A percentile compares a stretch with the other conserved stretches of the same genome.
These are phyloP conservation scores for Henricia sp. DNA, from an alignment of 53 echinoderm and acorn worm genomes.

Conservation along the genomic window DNA sequence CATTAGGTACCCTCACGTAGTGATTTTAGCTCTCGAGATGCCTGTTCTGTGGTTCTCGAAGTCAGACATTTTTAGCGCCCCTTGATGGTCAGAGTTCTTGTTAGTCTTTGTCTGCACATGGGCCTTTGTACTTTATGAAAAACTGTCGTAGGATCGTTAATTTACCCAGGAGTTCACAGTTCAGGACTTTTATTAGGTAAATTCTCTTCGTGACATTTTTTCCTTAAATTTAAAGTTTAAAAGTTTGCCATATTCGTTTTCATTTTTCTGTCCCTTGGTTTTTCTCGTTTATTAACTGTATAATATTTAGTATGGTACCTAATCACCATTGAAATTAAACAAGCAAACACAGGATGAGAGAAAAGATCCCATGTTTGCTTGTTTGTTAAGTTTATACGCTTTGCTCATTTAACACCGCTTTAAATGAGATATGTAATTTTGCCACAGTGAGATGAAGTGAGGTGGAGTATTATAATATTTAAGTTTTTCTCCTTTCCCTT, in stretches of 20 bases:
- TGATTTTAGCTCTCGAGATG: constrained; percentile 44
- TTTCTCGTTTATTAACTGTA: neutral
- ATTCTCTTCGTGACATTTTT: neutral
- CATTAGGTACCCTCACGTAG: constrained; percentile 38
- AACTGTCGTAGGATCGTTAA: neutral
- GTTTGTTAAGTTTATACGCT: no score
- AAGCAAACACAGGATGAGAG: neutral
- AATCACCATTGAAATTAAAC: no score
- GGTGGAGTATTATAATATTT: no score
- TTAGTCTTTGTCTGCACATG: constrained; percentile 23
- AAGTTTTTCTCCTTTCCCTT: no score
- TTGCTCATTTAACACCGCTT: no score
- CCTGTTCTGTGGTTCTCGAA: constrained; percentile 22
- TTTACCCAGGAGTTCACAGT: neutral
- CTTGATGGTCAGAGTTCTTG: constrained; percentile 35
- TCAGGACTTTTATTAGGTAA: neutral
- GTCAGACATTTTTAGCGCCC: constrained; percentile 25
- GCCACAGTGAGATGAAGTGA: no score
- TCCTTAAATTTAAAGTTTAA: no score
- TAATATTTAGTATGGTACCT: neutral
- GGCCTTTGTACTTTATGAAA: neutral
- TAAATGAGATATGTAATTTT: no score
- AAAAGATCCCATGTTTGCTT: neutral
- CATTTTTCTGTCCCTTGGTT: neutral
- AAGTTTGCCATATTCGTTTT: no score